phyloP scores from a whole-genome alignment of 2,888 invertebrate genomes.

The Pollenia labialis region DNA sequence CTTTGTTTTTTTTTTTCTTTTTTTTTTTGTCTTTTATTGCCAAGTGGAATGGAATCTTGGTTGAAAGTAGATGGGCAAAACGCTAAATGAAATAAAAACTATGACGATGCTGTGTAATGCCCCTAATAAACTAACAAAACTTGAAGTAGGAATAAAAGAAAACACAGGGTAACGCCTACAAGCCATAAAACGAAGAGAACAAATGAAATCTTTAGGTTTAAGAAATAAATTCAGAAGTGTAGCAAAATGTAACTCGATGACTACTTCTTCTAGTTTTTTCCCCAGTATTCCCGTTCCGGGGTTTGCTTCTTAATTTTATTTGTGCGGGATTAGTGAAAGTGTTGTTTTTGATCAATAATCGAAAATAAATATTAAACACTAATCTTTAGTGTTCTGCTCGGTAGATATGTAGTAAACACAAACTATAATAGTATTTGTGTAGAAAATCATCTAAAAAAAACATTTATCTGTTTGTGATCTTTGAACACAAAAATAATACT shows the following conservation, averaged over 20 bases:
- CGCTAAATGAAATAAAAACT: constrained; percentile 55
- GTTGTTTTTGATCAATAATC: no score
- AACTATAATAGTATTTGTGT: no score
- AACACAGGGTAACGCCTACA: constrained; percentile 67
- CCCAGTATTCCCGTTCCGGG: no score
- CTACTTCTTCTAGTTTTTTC: no score
- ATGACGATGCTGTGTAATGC: constrained; percentile 53
- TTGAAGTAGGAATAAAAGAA: constrained; percentile 54
- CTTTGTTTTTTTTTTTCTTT: background rate
- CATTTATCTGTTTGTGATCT: no score
- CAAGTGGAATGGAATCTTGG: constrained; percentile 4
- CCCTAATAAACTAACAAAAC: constrained; percentile 69
- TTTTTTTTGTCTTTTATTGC: background rate
- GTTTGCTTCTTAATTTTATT: no score
- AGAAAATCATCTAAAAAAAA: no score
- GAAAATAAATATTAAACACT: no score
- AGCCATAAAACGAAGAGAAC: constrained; percentile 32
- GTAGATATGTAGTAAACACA: no score
- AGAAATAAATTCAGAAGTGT: constrained; percentile 65
- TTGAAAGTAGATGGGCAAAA: constrained; percentile 38
- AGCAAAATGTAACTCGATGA: constrained; percentile 17
- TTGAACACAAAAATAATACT: no score
- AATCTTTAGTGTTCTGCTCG: no score
- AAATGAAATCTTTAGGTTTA: constrained; percentile 21
- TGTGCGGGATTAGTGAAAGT: no score